Conservation (phyloP, 2,888 invertebrate species). For the Andrena chrysosceles region DNA sequence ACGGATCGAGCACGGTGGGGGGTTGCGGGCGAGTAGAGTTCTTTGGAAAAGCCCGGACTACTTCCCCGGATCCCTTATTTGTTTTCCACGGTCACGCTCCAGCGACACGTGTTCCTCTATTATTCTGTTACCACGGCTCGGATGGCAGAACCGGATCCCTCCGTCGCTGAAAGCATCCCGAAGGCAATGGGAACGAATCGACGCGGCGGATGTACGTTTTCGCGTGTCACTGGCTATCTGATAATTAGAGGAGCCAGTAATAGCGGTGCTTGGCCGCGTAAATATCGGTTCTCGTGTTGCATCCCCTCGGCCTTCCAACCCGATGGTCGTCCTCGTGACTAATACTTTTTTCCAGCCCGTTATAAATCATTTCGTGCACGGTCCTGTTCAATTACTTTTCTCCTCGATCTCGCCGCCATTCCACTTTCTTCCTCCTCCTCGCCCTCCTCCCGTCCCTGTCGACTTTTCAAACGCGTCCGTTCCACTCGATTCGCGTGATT, state of each 20-base stretch:
- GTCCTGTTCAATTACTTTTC: conserved; percentile 38
- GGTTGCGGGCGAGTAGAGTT: background rate
- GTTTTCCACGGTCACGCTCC: conserved; percentile 46
- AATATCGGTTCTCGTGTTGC: conserved; percentile 44
- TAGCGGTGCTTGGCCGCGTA: conserved; percentile 20
- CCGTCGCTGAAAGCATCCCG: background rate
- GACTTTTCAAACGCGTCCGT: conserved; percentile 23
- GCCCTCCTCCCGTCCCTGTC: no score
- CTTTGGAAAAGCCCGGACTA: background rate
- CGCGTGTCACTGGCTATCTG: conserved; percentile 43
- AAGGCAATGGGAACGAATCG: conserved; percentile 13
- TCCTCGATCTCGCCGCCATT: conserved; percentile 13
- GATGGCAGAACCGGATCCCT: conserved; percentile 9
- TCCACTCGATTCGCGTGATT: conserved; percentile 29
- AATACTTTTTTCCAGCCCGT: conserved; percentile 15
- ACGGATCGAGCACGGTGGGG: background rate
- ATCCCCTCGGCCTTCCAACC: conserved; percentile 1
- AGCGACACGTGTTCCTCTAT: conserved; percentile 59
- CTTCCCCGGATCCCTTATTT: conserved; percentile 50
- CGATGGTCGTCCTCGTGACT: conserved; percentile 20
- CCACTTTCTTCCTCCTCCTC: no score
- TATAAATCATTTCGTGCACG: conserved; percentile 49
- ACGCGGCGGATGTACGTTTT: conserved; percentile 8
- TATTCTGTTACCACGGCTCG: conserved; percentile 27
- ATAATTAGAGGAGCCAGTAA: conserved; percentile 54